A percentile compares a stretch with the other conserved stretches of the same genome.
Evolutionary conservation across 2,113 vertebrate species (phyloP).

Genomic region (Trichomycterus rosablanca): DNA sequence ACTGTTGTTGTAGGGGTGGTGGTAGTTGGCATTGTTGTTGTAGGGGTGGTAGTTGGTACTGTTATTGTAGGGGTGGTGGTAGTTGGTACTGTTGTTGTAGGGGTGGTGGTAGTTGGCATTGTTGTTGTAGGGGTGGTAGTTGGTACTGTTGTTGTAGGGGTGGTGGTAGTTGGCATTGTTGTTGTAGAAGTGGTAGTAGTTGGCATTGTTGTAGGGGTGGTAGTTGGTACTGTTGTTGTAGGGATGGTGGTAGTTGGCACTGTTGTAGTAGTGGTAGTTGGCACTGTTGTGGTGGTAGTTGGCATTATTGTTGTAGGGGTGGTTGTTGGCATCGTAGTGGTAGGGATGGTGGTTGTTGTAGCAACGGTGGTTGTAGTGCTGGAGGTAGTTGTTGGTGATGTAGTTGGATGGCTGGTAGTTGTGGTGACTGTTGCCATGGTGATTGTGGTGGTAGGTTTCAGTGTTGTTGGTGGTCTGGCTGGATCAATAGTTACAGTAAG

Average conservation of each 20-base stretch:
- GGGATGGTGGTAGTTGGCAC: neutral
- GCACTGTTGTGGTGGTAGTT: conserved; percentile 13
- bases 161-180: neutral
- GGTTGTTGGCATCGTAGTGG: neutral
- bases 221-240: neutral
- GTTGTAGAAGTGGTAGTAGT: conserved; percentile 5
- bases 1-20: neutral
- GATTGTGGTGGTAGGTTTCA: conserved; percentile 18
- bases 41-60: conserved; percentile 3
- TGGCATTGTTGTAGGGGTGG: neutral
- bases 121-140: neutral
- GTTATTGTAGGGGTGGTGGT: conserved; percentile 20
- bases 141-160: neutral
- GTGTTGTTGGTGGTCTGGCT: conserved; percentile 51
- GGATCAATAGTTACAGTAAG: conserved; percentile 67
- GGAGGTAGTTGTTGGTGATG: neutral
- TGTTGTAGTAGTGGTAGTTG: neutral
- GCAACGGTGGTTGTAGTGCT: neutral
- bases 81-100: neutral
- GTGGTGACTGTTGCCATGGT: neutral
- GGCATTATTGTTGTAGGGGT: neutral
- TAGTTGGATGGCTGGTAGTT: neutral
- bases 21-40: neutral
- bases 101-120: neutral
- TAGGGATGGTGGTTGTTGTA: neutral